phyloP scores from a whole-genome alignment of 2,888 invertebrate species.

The Hanleya hanleyi region DNA sequence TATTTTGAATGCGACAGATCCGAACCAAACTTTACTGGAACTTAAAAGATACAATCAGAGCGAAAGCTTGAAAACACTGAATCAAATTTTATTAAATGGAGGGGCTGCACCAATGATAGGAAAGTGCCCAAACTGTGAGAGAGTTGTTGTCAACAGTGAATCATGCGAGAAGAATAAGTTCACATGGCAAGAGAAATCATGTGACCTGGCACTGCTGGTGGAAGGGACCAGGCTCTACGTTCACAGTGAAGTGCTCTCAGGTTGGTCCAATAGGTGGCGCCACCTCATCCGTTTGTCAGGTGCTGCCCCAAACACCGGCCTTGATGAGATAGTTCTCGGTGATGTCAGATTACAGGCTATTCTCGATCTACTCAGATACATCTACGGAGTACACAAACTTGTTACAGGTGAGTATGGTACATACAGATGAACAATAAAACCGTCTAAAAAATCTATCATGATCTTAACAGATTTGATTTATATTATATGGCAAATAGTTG shows the following conservation, averaged over 20 bases:
- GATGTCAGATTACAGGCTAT: slow-evolving; percentile 69
- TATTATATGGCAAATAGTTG: too few species aligned
- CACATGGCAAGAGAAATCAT: slow-evolving; percentile 57
- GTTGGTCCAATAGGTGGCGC: slow-evolving; percentile 67
- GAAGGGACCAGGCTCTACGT: slow-evolving; percentile 59
- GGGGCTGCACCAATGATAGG: too few species aligned
- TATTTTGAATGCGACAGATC: too few species aligned
- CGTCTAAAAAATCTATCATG: neutral
- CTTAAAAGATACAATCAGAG: too few species aligned
- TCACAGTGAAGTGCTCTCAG: slow-evolving; percentile 62
- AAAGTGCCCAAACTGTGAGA: too few species aligned
- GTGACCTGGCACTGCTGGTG: slow-evolving; percentile 60
- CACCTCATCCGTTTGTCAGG: slow-evolving; percentile 57
- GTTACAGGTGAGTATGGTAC: slow-evolving; percentile 56
- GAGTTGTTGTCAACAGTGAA: too few species aligned
- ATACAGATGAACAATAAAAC: neutral
- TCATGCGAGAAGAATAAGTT: too few species aligned
- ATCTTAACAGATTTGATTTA: too few species aligned
- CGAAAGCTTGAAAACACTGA: too few species aligned
- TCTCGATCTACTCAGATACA: slow-evolving; percentile 71
- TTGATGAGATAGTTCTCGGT: slow-evolving; percentile 54
- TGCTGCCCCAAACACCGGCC: slow-evolving; percentile 38
- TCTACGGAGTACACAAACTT: slow-evolving; percentile 72
- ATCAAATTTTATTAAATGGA: too few species aligned
- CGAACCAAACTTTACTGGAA: too few species aligned